These are phyloP conservation scores for Oithona nana DNA, from an alignment of 2,888 invertebrate genomes.

Conservation along the genomic window DNA sequence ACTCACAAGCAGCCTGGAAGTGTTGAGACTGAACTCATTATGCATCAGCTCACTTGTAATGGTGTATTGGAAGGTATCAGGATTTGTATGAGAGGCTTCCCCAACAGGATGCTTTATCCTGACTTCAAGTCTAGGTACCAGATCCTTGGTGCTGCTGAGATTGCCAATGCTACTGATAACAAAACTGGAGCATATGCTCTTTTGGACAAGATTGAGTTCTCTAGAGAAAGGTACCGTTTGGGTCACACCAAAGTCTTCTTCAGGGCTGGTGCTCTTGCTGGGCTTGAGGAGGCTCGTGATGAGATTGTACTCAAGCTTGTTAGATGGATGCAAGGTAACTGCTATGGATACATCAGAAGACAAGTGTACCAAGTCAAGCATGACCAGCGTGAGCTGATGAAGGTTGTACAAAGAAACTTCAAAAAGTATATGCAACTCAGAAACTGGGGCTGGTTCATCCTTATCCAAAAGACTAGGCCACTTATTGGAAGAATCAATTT, in stretches of 20 bases:
- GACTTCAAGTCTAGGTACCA: slow-evolving; percentile 38
- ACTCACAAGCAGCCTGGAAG: slow-evolving; percentile 47
- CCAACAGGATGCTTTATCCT: slow-evolving; percentile 37
- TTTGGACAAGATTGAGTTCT: slow-evolving; percentile 61
- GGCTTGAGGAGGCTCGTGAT: slow-evolving; percentile 99
- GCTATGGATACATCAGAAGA: slow-evolving; percentile 43
- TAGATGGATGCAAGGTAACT: slow-evolving; percentile 89
- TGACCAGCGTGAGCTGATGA: slow-evolving; percentile 59
- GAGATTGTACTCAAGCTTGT: slow-evolving; percentile 94
- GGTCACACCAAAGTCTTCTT: slow-evolving; percentile 91
- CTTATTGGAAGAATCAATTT: slow-evolving; percentile 94
- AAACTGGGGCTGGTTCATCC: slow-evolving; percentile 99
- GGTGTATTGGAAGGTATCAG: slow-evolving; percentile 88
- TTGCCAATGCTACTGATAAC: slow-evolving; percentile 44
- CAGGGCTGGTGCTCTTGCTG: slow-evolving; percentile 99
- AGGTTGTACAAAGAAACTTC: slow-evolving; percentile 97
- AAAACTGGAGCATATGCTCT: slow-evolving; percentile 66
- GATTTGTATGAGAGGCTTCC: slow-evolving; percentile 38
- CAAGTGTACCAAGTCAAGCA: slow-evolving; percentile 29
- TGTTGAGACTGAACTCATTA: slow-evolving; percentile 51
- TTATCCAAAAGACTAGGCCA: slow-evolving; percentile 99
- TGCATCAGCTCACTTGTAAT: slow-evolving; percentile 99
- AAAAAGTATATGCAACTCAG: slow-evolving; percentile 95
- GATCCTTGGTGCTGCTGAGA: slow-evolving; percentile 19
- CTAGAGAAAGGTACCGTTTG: slow-evolving; percentile 77